These are phyloP conservation scores for Heliconius erato DNA, from an alignment of 2,888 invertebrate genomes.

Conservation along the genomic window DNA sequence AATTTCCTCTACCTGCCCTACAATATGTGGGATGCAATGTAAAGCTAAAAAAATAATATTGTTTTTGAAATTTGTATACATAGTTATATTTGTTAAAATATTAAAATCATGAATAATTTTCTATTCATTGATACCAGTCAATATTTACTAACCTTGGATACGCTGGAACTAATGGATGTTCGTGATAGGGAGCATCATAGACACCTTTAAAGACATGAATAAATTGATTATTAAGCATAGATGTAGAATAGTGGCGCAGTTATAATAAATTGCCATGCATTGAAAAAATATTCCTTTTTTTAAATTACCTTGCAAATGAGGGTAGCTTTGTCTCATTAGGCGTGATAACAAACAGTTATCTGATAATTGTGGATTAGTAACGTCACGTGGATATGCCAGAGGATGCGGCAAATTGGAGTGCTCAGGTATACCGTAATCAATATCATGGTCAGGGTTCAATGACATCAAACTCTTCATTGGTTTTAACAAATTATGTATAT, in stretches of 20 bases:
- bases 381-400: constrained; percentile 51
- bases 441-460: constrained; percentile 44
- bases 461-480: constrained; percentile 47
- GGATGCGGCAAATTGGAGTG: constrained; percentile 18
- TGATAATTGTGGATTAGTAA: constrained; percentile 53
- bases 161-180: constrained; percentile 51
- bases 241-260: background rate
- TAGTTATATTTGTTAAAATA: background rate
- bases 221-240: background rate
- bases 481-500: constrained; percentile 51
- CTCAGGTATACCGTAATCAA: constrained; percentile 50
- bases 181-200: constrained; percentile 57
- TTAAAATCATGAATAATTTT: background rate
- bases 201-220: constrained; percentile 55
- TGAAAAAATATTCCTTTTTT: too few species aligned
- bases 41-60: background rate
- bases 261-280: too few species aligned
- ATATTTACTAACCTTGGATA: constrained; percentile 45
- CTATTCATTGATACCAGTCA: background rate
- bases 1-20: too few species aligned
- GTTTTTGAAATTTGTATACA: background rate
- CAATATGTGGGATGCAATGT: too few species aligned
- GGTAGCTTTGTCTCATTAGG: constrained; percentile 67
- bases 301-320: constrained; percentile 62
- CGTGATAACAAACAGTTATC: constrained; percentile 70